phyloP scores from a whole-genome alignment of 2,113 vertebrate genomes.

The Ancistrus triradiatus region DNA sequence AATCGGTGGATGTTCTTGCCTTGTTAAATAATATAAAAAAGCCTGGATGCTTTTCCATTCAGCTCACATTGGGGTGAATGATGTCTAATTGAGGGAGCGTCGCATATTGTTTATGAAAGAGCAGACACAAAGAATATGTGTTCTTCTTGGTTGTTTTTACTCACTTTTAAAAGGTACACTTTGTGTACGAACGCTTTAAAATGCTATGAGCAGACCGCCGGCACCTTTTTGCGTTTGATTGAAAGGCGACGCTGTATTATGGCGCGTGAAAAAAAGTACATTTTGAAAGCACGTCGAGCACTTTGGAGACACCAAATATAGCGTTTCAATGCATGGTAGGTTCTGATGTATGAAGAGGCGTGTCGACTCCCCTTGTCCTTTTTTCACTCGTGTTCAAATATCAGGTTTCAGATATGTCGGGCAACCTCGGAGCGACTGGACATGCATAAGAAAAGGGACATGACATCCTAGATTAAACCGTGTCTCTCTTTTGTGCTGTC shows the following conservation, averaged over 20 bases:
- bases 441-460: not conserved
- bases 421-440: not conserved
- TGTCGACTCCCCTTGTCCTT: not conserved
- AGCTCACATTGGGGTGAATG: too few species aligned
- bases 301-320: not conserved
- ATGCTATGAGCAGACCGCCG: not conserved
- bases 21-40: too few species aligned
- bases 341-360: not conserved
- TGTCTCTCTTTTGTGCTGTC: too few species aligned
- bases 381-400: constrained; percentile 1
- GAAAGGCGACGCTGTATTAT: constrained; percentile 2
- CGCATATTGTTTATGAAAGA: too few species aligned
- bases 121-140: too few species aligned
- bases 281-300: constrained; percentile 1
- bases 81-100: too few species aligned
- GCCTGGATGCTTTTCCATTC: too few species aligned
- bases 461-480: constrained; percentile 2
- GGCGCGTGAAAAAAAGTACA: not conserved
- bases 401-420: constrained; percentile 1
- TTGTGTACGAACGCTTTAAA: not conserved
- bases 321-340: not conserved
- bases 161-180: constrained; percentile 18
- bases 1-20: too few species aligned
- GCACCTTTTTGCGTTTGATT: not conserved
- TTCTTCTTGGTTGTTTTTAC: too few species aligned